Evolutionary conservation across 2,797 vertebrate genomes (phyloP), one percentile per base, ranked within the genome.

Genomic region (Rhinophrynus dorsalis): DNA sequence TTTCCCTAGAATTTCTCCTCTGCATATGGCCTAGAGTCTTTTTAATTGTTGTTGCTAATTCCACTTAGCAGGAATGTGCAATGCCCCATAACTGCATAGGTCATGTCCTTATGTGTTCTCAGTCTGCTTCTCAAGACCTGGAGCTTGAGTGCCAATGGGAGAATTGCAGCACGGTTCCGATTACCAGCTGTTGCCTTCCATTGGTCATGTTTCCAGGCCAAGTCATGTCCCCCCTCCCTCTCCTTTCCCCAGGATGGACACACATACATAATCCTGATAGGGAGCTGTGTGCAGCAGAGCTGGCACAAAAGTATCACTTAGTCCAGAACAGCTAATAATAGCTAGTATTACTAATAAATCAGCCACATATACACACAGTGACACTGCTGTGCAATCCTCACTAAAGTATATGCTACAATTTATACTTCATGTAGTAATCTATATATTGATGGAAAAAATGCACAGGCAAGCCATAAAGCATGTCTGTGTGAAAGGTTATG

Each of bases 171-270:
- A 21, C 32, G 40, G 35, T 40, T 52, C 47, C 9, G 20, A 45
- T 61, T 44, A 35, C 18, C 67, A 69, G 67, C 67, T 60, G 56
- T 44, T 44, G 29, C 47, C 67, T 60, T 42, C 24, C 24, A 38
- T 60, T 60, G 67, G 56, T 50, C 20, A 17, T 12, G 35, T 26
- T 17, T 33, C 10, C 48, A 32, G 67, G 17, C 64, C n/a, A 15
- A 63, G 18, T 42, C 35, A 32, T 23, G 26, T 17, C n/a, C 6
- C 23, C 51, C 1, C 52, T 24, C 24, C 21, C 23, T 18, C 37
- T 1, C 44, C 9, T 7, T 38, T 20, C 29, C 9, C 17, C 15
- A 5, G 10, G 55, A 35, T 61, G 37, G 21, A 69, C 40, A 45
- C 23, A n/a, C n/a, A 24, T 29, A n/a, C n/a, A 42, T 13, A 61